Evolutionary conservation across 1,140 invertebrate species (phyloP), one percentile per base, ranked within the genome.

Genomic region (Scaptomyza montana): DNA sequence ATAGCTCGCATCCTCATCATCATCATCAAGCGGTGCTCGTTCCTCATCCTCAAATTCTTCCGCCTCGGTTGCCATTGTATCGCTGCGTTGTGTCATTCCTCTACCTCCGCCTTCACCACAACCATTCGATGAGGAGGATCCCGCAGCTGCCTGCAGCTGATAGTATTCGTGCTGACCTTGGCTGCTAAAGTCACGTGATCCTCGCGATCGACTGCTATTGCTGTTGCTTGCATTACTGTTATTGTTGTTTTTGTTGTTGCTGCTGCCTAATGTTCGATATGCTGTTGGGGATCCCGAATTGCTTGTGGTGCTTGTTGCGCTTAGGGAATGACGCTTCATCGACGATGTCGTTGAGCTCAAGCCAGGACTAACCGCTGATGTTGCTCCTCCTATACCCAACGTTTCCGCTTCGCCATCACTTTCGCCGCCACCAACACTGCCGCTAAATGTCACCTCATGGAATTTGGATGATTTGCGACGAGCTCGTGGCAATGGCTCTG

Each of bases 391-490:
- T 12, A 9, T 7, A 0, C 3, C 30, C 30, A n/a, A 51, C 39
- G 61, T n/a, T 4, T 9, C 41, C 9, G 33, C 13, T 0, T 74
- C 77, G 54, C 71, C 78, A 46, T 91, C 90, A 39, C 89, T 91
- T 0, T 91, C 90, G 25, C 90, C 86, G 12, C 86, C 90, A 6
- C 86, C 90, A 5, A 91, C 89, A 46, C 90, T 91, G 47, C 90
- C 90, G 10, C 90, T 91, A 33, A 91, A 91, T 16, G 90, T 91
- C 28, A 91, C 90, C 67, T 91, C 90, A 9, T 91, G 90, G 25
- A 82, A 81, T 25, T 91, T 91, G 0, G 90, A 91, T 6, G 90
- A 91, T 56, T 91, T 91, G 16, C 90, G 77, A 2, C 90, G 82
- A 0, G 75, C 33, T 1, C 84, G 50, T 1, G 76, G 64, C 76